Base-by-base conservation (phyloP, 2,113 vertebrate species). In the Maccullochella peelii region DNA sequence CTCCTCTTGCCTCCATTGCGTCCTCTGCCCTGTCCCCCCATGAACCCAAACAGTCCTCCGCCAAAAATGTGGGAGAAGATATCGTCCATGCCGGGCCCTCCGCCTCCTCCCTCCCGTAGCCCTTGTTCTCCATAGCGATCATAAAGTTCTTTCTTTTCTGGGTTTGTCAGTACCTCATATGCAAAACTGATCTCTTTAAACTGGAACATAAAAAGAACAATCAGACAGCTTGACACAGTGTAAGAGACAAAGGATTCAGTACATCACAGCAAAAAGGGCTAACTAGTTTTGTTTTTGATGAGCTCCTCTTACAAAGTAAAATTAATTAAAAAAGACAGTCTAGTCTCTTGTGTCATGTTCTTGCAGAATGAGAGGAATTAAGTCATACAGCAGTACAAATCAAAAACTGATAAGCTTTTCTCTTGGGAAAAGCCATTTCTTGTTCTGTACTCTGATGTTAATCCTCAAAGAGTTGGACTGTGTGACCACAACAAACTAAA, bases 151-250 rank as follows among this genome's bases (percentile, higher is more conserved):
- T 98, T 97, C 74, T 99, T 99, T 92, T 99, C 98, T 0, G 98
- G 98, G 82, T 98, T 99, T 70, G 98, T 98, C 73, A 99, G 86
- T 0, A 99, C 98, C 94, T 99, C 98, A 83, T 99, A 99, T 2
- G 98, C 98, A 96, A 99, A 99, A 83, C 98, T 99, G 86, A 99
- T 99, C 94, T 99, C 98, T 95, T 99, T 99, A 93, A 99, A 99
- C 98, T 99, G 86, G 1, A 91, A 55, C 63, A 85, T 1, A 18
- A 75, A 57, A 77, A 21, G 0, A 59, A 57, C 38, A 38, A 68
- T 77, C 9, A 81, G 47, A 61, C 18, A 63, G 33, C 6, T 71
- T 77, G 50, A 77, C 47, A 68, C 42, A 25, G 15, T n/a, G 23
- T 23, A 59, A 0, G 33, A 44, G 16, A 50, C 12, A 73, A 30